Conservation (phyloP, 2,797 vertebrate species). For the Acanthurus tractus region DNA sequence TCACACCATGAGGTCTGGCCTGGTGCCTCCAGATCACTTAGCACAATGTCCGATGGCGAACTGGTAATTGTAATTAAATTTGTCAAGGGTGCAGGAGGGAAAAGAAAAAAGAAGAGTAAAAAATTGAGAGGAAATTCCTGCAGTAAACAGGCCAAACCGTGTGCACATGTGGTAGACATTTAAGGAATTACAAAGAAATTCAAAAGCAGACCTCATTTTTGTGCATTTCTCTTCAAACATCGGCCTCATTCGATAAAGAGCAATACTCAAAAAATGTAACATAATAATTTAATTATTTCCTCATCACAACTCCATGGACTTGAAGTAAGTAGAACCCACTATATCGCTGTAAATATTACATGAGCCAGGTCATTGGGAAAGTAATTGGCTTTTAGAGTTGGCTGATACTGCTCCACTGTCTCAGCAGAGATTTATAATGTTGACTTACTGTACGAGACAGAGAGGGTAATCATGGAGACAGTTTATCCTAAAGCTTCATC, state of each 20-base stretch:
- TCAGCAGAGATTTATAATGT: conserved; percentile 78
- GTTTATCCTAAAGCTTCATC: conserved; percentile 73
- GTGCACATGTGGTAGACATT: conserved; percentile 19
- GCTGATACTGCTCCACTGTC: conserved; percentile 67
- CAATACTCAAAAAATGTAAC: conserved; percentile 42
- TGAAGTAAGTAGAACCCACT: conserved; percentile 53
- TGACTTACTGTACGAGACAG: conserved; percentile 78
- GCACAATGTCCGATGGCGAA: conserved; percentile 50
- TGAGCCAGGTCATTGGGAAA: conserved; percentile 73
- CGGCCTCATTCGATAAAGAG: conserved; percentile 5
- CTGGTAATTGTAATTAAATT: conserved; percentile 65
- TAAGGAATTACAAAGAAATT: conserved; percentile 45
- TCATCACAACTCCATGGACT: conserved; percentile 57
- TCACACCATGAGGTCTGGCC: conserved; percentile 40
- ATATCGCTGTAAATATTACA: conserved; percentile 78
- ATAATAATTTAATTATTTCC: conserved; percentile 59
- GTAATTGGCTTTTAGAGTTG: conserved; percentile 82
- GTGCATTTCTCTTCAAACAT: conserved; percentile 6
- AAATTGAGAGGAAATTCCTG: conserved; percentile 32
- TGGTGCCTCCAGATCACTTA: conserved; percentile 57
- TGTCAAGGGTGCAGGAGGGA: conserved; percentile 46
- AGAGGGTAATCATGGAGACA: conserved; percentile 75
- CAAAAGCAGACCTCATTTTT: neutral
- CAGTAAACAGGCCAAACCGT: conserved; percentile 41
- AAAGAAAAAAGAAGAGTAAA: neutral